A percentile compares a stretch with the other conserved stretches of the same genome.
These are phyloP conservation scores for Eupithecia subfuscata DNA, from an alignment of 2,888 invertebrate genomes.

Conservation along the genomic window DNA sequence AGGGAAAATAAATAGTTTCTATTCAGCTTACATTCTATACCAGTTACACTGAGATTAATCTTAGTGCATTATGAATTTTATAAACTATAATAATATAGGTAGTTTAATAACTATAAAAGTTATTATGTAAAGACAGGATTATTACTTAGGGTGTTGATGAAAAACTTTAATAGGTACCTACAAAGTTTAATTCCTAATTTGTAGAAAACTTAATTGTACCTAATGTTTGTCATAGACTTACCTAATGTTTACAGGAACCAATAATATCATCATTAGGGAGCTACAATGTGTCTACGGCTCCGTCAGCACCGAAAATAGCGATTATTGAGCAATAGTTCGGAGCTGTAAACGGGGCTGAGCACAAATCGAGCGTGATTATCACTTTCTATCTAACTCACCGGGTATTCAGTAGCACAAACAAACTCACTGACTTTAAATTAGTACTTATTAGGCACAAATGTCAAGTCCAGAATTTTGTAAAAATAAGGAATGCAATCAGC, in stretches of 20 bases:
- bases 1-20: background rate
- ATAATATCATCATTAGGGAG: background rate
- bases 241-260: background rate
- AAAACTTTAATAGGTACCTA: background rate
- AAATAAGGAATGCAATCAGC: background rate
- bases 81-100: too few species aligned
- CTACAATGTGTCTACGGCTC: constrained; percentile 15
- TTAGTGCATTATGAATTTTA: too few species aligned
- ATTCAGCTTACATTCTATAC: background rate
- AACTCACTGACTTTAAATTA: background rate
- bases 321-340: constrained; percentile 55
- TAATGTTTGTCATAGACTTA: too few species aligned
- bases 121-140: too few species aligned
- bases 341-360: background rate
- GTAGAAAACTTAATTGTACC: background rate
- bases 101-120: too few species aligned
- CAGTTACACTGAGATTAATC: background rate
- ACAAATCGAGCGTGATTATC: background rate
- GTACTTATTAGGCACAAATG: background rate
- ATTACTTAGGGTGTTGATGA: background rate
- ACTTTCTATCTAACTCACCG: background rate
- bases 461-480: background rate
- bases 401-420: background rate
- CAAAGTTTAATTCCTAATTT: background rate
- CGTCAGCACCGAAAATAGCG: constrained; percentile 78